phyloP scores from a whole-genome alignment of 2,113 vertebrate genomes.

The Ibidorhyncha struthersii region DNA sequence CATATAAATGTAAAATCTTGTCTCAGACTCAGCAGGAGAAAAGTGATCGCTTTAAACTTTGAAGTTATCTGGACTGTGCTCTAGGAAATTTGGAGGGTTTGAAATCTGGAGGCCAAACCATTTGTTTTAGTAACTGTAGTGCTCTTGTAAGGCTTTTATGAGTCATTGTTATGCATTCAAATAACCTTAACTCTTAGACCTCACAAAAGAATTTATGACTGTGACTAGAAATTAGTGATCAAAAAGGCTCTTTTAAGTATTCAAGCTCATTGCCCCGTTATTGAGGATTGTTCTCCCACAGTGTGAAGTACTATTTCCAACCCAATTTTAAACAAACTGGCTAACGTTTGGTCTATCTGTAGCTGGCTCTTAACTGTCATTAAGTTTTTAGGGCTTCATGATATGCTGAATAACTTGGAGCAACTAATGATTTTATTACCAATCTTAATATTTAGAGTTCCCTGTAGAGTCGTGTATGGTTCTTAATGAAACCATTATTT shows the following conservation, averaged over 20 bases:
- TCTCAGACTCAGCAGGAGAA: neutral
- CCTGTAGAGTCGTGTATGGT: neutral
- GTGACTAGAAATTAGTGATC: neutral
- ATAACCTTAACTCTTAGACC: neutral
- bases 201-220: neutral
- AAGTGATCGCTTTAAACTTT: neutral
- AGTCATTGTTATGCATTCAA: neutral
- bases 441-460: conserved; percentile 65
- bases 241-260: neutral
- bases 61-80: neutral
- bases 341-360: neutral
- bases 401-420: conserved; percentile 52
- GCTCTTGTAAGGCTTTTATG: neutral
- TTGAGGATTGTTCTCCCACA: neutral
- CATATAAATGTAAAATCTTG: neutral
- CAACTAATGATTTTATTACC: conserved; percentile 59
- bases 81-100: neutral
- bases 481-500: conserved; percentile 66
- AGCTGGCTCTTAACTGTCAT: conserved; percentile 38
- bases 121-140: neutral
- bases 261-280: neutral
- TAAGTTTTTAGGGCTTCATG: conserved; percentile 45
- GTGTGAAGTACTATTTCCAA: neutral
- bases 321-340: neutral
- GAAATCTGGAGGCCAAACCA: neutral